These are phyloP conservation scores for Nipponia nippon DNA, from an alignment of 2,113 vertebrate species.

Conservation along the genomic window DNA sequence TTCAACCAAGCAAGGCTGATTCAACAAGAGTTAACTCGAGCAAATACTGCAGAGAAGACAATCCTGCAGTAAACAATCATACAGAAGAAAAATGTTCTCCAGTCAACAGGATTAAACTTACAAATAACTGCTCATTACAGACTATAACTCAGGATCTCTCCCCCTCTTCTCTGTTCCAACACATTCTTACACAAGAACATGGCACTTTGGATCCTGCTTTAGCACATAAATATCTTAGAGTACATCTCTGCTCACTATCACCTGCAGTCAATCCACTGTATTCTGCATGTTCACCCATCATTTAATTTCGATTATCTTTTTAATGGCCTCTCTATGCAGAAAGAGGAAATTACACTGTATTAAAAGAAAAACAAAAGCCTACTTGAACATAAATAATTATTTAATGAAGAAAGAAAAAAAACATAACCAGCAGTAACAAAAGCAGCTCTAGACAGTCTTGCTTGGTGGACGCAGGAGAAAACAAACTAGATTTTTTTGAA, in stretches of 20 bases:
- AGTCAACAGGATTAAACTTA: background rate
- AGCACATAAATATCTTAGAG: background rate
- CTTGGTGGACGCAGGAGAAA: background rate
- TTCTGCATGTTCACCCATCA: background rate
- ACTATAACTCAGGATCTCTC: background rate
- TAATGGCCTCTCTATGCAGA: background rate
- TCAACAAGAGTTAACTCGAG: background rate
- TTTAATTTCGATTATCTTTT: background rate
- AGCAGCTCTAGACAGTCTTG: background rate
- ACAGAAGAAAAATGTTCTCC: background rate
- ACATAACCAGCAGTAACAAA: background rate
- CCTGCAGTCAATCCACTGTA: background rate
- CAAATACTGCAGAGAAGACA: background rate
- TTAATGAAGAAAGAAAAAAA: background rate
- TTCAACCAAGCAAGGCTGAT: background rate
- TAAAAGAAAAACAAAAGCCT: background rate
- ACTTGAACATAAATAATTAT: background rate
- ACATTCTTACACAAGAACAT: background rate
- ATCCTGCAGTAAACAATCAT: background rate
- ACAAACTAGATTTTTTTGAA: conserved; percentile 24
- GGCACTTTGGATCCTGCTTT: background rate
- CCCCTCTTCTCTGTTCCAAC: background rate
- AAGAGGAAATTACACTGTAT: background rate
- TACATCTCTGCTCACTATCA: background rate
- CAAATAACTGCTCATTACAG: background rate